These are phyloP conservation scores for Catamblyrhynchus diadema DNA, from an alignment of 2,797 vertebrate species.

Conservation along the genomic window DNA sequence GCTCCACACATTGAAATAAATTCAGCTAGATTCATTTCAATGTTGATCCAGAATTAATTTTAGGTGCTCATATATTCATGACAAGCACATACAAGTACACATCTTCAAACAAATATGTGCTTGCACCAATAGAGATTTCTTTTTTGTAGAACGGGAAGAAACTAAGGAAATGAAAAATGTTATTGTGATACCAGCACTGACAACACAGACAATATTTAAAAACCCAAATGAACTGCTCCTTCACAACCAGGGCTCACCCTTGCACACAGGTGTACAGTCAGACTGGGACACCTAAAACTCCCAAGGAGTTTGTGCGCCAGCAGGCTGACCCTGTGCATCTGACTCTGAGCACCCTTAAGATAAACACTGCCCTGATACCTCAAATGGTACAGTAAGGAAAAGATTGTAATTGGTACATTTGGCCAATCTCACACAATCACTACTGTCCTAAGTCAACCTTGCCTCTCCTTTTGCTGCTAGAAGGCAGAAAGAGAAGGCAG, in stretches of 20 bases:
- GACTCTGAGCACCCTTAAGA: background rate
- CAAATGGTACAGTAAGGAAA: background rate
- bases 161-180: background rate
- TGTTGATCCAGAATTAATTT: slow-evolving; percentile 31
- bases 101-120: background rate
- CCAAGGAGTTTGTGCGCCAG: background rate
- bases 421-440: background rate
- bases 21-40: slow-evolving; percentile 49
- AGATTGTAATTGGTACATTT: background rate
- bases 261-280: background rate
- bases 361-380: background rate
- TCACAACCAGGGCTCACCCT: background rate
- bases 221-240: background rate
- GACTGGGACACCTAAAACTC: background rate
- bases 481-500: background rate
- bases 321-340: background rate
- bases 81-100: background rate
- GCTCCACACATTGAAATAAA: slow-evolving; percentile 53
- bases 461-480: background rate
- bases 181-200: background rate
- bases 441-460: background rate
- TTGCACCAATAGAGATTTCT: background rate
- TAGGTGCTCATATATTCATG: background rate
- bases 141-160: background rate
- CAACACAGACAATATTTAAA: background rate